Evolutionary conservation across 1,140 invertebrate genomes (phyloP).

Genomic region (Drosophila oshimai): DNA sequence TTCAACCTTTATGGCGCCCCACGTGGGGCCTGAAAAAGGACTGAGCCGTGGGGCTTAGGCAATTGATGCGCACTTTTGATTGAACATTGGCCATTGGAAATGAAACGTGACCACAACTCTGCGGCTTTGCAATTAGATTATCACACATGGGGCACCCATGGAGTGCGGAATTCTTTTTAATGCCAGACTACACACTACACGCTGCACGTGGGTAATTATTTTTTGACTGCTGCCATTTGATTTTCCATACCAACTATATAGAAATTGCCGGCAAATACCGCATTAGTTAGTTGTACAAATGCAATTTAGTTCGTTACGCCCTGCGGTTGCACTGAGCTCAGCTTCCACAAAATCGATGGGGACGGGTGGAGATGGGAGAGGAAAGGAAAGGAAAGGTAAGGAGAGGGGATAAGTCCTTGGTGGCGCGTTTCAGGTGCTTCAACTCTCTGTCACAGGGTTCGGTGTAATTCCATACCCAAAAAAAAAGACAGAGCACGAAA

Average conservation of each 20-base stretch:
- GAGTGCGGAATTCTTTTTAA: slow-evolving; percentile 26
- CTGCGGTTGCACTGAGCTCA: slow-evolving; percentile 55
- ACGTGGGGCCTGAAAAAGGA: not conserved
- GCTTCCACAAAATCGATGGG: slow-evolving; percentile 11
- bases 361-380: not conserved
- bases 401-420: slow-evolving; percentile 64
- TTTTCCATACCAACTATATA: slow-evolving; percentile 48
- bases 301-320: slow-evolving; percentile 80
- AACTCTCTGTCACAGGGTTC: slow-evolving; percentile 51
- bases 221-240: slow-evolving; percentile 59
- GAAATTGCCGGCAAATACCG: slow-evolving; percentile 48
- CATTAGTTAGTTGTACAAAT: slow-evolving; percentile 78
- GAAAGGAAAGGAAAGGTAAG: not conserved
- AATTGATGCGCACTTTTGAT: slow-evolving; percentile 60
- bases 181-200: too few species aligned
- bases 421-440: slow-evolving; percentile 69
- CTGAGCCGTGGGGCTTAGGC: slow-evolving; percentile 26
- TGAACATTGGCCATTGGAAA: slow-evolving; percentile 68
- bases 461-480: slow-evolving; percentile 76
- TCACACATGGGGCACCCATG: slow-evolving; percentile 34
- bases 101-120: slow-evolving; percentile 72
- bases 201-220: slow-evolving; percentile 63
- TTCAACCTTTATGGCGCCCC: not conserved
- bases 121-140: slow-evolving; percentile 81
- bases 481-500: slow-evolving; percentile 28